These are phyloP conservation scores for Ptychadena robeensis DNA, from an alignment of 2,797 vertebrate species.

Conservation along the genomic window DNA sequence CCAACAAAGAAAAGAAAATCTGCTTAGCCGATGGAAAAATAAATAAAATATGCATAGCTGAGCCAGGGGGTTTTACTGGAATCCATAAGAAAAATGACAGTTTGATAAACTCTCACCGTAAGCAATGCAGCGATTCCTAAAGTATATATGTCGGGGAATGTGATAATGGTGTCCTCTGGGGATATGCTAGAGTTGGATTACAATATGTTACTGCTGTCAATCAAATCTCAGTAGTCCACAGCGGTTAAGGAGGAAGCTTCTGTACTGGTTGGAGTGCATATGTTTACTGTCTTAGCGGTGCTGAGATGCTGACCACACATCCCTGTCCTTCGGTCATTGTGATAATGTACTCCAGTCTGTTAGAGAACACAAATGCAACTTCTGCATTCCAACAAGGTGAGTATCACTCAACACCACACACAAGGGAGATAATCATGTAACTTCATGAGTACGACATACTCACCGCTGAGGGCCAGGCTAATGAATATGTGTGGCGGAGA, in stretches of 20 bases:
- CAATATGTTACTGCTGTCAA: neutral
- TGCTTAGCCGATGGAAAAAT: neutral
- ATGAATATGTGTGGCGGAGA: conserved; percentile 23
- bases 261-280: neutral
- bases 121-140: neutral
- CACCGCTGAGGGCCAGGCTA: conserved; percentile 3
- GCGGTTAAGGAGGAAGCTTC: neutral
- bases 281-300: neutral
- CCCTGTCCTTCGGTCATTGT: neutral
- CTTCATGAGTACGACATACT: conserved; percentile 1
- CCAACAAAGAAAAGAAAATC: neutral
- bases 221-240: neutral
- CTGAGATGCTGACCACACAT: neutral
- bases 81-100: neutral
- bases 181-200: neutral
- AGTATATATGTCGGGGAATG: neutral
- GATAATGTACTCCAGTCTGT: neutral
- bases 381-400: neutral
- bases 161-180: neutral
- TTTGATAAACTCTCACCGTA: neutral
- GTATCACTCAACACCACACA: neutral
- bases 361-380: neutral
- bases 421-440: neutral
- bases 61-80: neutral
- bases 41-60: neutral